phyloP scores from a whole-genome alignment of 2,113 vertebrate genomes.

The Sylvia atricapilla region DNA sequence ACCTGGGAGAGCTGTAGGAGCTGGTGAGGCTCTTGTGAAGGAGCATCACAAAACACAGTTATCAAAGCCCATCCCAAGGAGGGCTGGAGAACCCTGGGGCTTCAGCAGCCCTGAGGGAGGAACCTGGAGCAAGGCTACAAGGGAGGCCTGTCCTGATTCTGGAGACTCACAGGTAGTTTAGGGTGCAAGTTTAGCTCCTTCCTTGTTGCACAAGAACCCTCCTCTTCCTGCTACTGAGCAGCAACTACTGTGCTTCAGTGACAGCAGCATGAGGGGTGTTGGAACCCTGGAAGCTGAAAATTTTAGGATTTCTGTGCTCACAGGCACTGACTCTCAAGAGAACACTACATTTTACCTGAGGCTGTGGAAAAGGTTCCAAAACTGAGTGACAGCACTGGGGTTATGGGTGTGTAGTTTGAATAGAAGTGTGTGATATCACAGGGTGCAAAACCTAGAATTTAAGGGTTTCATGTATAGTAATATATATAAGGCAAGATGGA shows the following conservation, averaged over 20 bases:
- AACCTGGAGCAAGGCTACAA: not conserved
- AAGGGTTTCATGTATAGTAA: not conserved
- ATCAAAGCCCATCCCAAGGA: not conserved
- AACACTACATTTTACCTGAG: not conserved
- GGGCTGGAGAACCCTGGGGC: not conserved
- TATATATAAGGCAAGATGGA: not conserved
- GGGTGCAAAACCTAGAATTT: not conserved
- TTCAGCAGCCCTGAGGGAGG: not conserved
- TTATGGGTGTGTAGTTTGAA: not conserved
- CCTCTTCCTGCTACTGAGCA: not conserved
- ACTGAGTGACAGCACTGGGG: not conserved
- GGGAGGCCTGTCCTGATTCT: not conserved
- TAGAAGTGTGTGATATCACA: not conserved
- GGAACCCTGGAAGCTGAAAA: not conserved
- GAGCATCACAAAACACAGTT: fast-evolving
- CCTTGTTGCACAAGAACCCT: not conserved
- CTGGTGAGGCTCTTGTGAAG: not conserved
- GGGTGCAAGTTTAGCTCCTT: not conserved
- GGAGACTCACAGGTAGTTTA: not conserved
- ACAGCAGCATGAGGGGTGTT: fast-evolving
- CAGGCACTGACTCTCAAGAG: not conserved
- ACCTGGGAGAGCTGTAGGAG: not conserved
- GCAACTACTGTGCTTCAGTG: not conserved
- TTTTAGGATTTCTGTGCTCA: not conserved
- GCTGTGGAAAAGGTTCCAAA: not conserved